Conservation (phyloP, 1,140 invertebrate species). For the Lysiphlebus fabarum region DNA sequence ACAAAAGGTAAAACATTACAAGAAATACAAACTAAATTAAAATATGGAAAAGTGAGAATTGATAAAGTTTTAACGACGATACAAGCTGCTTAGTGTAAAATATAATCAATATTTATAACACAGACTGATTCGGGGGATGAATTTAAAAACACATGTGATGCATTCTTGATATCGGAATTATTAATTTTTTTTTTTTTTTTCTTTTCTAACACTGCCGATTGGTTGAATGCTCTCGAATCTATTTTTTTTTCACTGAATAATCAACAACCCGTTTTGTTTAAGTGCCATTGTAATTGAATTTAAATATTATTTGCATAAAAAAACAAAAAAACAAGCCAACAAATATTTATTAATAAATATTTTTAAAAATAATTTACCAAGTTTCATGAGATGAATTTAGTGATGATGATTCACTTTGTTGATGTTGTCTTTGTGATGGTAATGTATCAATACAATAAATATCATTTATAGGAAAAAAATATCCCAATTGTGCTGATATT, state of each 20-base stretch:
- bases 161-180: neutral
- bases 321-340: neutral
- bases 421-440: conserved; percentile 25
- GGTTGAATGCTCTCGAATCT: no score
- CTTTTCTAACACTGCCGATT: no score
- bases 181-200: neutral
- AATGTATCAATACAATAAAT: conserved; percentile 32
- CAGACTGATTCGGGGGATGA: conserved; percentile 21
- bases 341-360: no score
- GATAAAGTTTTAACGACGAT: conserved; percentile 10
- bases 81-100: conserved; percentile 18
- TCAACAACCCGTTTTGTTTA: no score
- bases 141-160: neutral
- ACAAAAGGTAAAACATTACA: conserved; percentile 73
- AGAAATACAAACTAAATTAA: conserved; percentile 67
- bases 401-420: conserved; percentile 29
- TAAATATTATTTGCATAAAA: neutral
- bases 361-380: conserved; percentile 27
- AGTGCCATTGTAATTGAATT: neutral
- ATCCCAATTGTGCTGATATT: conserved; percentile 40
- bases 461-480: conserved; percentile 40
- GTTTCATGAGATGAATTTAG: conserved; percentile 29
- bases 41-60: conserved; percentile 23
- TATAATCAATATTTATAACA: conserved; percentile 4
- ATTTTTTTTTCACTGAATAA: no score